Conservation (phyloP, 2,113 vertebrate genomes). For the Euleptes europaea region DNA sequence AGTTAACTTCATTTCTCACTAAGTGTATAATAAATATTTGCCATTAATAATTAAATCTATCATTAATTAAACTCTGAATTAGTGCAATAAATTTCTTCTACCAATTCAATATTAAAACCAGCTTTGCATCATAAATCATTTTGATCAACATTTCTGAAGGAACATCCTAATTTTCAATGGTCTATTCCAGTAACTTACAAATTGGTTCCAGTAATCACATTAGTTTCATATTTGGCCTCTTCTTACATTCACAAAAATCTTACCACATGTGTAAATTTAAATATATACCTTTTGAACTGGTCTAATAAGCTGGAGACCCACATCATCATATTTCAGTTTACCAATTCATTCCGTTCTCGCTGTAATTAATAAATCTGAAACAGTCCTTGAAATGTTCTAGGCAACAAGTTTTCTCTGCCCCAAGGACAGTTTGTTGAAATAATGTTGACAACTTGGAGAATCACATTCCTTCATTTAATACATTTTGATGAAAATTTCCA, state of each 20-base stretch:
- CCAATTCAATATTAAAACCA: conserved; percentile 1
- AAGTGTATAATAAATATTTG: neutral
- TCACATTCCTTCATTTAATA: no score
- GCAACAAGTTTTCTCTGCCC: no score
- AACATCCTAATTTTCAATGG: neutral
- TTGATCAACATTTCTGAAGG: neutral
- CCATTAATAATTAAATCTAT: neutral
- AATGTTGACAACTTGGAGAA: no score
- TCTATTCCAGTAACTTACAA: neutral
- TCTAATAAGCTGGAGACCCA: neutral
- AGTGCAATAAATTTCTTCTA: neutral
- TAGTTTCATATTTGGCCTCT: neutral
- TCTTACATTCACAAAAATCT: neutral
- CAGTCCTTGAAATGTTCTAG: no score
- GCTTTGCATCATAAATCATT: neutral
- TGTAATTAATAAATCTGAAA: no score
- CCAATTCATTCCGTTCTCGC: no score
- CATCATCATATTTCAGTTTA: no score
- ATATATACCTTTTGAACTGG: neutral
- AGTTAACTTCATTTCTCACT: neutral
- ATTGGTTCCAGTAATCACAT: neutral
- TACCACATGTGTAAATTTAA: neutral
- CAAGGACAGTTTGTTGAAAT: no score
- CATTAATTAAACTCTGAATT: conserved; percentile 11
- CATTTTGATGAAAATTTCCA: no score